Evolutionary conservation across 2,888 invertebrate species (phyloP).

Genomic region (Sarcophaga variegata): DNA sequence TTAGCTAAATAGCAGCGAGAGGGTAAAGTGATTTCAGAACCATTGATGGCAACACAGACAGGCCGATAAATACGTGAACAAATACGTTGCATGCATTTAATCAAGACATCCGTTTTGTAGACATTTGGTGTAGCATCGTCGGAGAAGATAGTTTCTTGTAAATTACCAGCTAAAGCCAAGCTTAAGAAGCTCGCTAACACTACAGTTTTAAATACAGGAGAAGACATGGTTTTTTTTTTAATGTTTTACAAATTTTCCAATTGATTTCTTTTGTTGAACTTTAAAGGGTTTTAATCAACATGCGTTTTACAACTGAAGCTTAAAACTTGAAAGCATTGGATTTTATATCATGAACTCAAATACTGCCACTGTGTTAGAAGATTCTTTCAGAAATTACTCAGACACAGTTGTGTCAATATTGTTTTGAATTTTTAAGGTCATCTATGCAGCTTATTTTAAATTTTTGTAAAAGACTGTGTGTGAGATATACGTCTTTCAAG

Average conservation of each 20-base stretch:
- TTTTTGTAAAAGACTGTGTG: too few species aligned
- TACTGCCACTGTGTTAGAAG: background rate
- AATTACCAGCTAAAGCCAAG: too few species aligned
- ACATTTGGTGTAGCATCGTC: too few species aligned
- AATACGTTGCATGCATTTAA: slow-evolving; percentile 24
- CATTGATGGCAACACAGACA: slow-evolving; percentile 60
- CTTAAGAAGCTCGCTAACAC: too few species aligned
- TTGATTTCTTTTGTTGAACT: too few species aligned
- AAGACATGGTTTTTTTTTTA: too few species aligned
- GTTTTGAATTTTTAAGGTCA: background rate
- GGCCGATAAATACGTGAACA: slow-evolving; percentile 62
- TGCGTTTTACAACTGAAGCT: background rate
- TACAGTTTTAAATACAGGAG: too few species aligned
- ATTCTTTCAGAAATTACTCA: background rate
- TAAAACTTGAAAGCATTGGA: background rate
- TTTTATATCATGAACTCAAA: slow-evolving; percentile 27
- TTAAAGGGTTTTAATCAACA: too few species aligned
- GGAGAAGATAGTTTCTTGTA: too few species aligned
- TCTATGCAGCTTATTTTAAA: background rate
- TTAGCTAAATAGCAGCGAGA: slow-evolving; percentile 59
- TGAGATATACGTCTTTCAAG: too few species aligned
- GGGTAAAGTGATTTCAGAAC: slow-evolving; percentile 37
- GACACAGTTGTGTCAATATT: slow-evolving; percentile 46
- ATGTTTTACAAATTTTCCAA: too few species aligned
- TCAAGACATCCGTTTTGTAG: background rate